Evolutionary conservation across 2,113 vertebrate genomes (phyloP).

Genomic region (Grantiella picta): DNA sequence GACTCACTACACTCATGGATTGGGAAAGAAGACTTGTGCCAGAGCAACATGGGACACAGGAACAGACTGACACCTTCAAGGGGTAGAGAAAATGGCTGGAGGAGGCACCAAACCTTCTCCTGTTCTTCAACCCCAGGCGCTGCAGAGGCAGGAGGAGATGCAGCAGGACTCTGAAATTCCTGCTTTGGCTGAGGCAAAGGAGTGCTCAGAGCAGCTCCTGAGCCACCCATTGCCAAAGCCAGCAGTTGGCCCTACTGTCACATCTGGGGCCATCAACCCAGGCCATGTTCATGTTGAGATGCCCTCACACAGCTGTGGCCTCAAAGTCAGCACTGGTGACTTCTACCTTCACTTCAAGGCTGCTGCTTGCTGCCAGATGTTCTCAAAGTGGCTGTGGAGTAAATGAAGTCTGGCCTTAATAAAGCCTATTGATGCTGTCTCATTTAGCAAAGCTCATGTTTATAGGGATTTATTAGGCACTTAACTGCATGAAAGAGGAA

Average conservation of each 20-base stretch:
- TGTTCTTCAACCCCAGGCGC: background rate
- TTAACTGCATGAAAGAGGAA: slow-evolving; percentile 37
- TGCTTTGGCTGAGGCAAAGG: background rate
- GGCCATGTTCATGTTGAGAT: fast-evolving
- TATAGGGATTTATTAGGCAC: slow-evolving; percentile 40
- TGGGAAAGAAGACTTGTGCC: background rate
- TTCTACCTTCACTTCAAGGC: background rate
- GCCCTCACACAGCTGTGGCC: background rate
- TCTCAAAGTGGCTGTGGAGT: background rate
- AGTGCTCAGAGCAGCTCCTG: background rate
- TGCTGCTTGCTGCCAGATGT: background rate
- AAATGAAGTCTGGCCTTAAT: slow-evolving; percentile 1
- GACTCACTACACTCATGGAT: background rate
- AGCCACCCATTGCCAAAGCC: background rate
- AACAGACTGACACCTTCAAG: background rate
- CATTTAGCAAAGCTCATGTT: slow-evolving; percentile 17
- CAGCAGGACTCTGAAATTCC: background rate
- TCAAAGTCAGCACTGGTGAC: background rate
- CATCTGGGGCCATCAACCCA: background rate
- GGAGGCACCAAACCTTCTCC: background rate
- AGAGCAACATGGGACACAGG: background rate
- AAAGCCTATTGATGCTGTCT: slow-evolving; percentile 10
- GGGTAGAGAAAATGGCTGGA: background rate
- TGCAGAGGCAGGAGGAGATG: background rate
- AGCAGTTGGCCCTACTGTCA: background rate